Evolutionary conservation across 2,797 vertebrate genomes (phyloP), one percentile per base, ranked within the genome.

Genomic region (Leptoclinus maculatus): DNA sequence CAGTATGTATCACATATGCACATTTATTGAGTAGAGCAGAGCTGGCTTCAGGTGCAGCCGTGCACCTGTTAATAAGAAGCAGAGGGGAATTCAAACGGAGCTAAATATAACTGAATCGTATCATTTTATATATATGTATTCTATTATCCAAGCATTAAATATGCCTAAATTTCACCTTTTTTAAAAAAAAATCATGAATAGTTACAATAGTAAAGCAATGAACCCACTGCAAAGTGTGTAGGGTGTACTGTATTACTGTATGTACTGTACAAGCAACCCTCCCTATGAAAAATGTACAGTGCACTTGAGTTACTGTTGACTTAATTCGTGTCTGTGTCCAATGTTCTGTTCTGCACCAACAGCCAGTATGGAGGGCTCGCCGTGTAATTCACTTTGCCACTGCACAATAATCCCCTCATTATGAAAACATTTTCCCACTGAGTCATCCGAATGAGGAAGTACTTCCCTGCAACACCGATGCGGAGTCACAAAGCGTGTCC

Each of bases 361-460:
- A 82, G 66, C 66, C 76, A 59, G 58, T 58, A 45, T 51, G 66
- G 81, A 87, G 76, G 70, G 66, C 73, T 89, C 69, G 32, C 84
- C 60, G 21, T 88, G 89, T 91, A 84, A 92, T 87, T 91, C 80
- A 87, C 73, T 91, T 85, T 89, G 80, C 88, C 79, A 79, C 71
- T 82, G 78, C 83, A 85, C 79, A 85, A 82, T 93, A 88, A 93
- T 90, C 86, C 83, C 77, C 53, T 90, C 79, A 84, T 92, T 90
- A 89, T 75, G 76, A 76, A 86, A 88, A 87, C 86, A 84, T 89
- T 86, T 90, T 87, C 87, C 78, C 72, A 83, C 78, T 83, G 84
- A 89, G 76, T 90, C 87, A 90, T 78, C 66, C 49, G 12, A 76
- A 68, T 59, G 66, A 87, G 76, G 56, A 81, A 85, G 80, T 71